Evolutionary conservation across 1,140 invertebrate genomes (phyloP).

Genomic region (Neocloeon triangulifer): DNA sequence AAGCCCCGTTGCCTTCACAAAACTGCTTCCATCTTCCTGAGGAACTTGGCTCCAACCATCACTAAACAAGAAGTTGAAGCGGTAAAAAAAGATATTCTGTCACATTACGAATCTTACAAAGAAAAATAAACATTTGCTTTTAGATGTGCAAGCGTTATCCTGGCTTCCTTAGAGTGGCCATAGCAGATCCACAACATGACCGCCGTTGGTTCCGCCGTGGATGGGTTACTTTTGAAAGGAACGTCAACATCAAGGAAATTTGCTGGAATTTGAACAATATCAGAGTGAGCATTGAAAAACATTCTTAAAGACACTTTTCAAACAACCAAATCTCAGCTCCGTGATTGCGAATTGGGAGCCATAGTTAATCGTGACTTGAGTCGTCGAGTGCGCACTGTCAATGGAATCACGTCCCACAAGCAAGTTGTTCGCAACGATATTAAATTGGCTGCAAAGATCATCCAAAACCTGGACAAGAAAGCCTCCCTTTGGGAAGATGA

Average conservation of each 20-base stretch:
- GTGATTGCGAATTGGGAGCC: conserved; percentile 80
- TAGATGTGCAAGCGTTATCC: conserved; percentile 85
- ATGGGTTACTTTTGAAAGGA: conserved; percentile 93
- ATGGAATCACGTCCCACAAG: conserved; percentile 80
- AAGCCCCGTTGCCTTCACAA: conserved; percentile 41
- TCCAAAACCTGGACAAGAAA: conserved; percentile 75
- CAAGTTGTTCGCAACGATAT: conserved; percentile 80
- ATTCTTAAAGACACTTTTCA: background rate
- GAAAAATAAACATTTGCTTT: too few relatives aligned
- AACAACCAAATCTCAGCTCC: conserved; percentile 28
- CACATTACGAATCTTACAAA: too few relatives aligned
- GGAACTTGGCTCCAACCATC: conserved; percentile 86
- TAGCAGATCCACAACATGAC: conserved; percentile 92
- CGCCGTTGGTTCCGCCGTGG: conserved; percentile 85
- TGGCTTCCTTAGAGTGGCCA: conserved; percentile 86
- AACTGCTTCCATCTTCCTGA: conserved; percentile 89
- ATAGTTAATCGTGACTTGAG: conserved; percentile 88
- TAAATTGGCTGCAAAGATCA: conserved; percentile 82
- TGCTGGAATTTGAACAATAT: conserved; percentile 98
- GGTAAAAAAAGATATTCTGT: too few relatives aligned
- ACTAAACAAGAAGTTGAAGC: conserved; percentile 93
- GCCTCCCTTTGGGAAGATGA: conserved; percentile 50
- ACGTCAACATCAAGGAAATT: conserved; percentile 98
- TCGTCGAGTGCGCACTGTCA: conserved; percentile 74
- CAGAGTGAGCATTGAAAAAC: conserved; percentile 27